A percentile compares a stretch with the other conserved stretches of the same genome.
phyloP scores from a whole-genome alignment of 2,113 vertebrate genomes.

The Oryzias woworae region DNA sequence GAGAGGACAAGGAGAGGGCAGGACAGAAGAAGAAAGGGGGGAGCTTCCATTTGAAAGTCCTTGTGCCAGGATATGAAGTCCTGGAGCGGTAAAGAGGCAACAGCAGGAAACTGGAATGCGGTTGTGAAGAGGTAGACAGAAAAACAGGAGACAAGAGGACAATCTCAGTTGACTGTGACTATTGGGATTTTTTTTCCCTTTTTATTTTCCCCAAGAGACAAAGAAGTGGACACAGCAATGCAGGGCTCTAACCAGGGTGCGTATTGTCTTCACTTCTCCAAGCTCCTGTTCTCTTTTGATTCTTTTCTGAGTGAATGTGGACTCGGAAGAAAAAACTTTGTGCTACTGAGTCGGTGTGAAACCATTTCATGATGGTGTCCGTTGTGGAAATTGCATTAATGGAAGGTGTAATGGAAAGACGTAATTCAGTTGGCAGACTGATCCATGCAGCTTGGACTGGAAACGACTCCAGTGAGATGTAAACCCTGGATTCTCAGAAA shows the following conservation, averaged over 20 bases:
- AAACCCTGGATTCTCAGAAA: conserved; percentile 5
- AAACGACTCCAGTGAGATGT: conserved; percentile 9
- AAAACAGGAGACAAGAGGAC: conserved; percentile 3
- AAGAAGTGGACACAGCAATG: conserved; percentile 68
- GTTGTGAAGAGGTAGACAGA: conserved; percentile 35
- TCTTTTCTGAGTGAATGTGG: conserved; percentile 5
- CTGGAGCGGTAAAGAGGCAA: conserved; percentile 36
- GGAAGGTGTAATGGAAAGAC: conserved; percentile 44
- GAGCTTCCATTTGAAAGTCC: conserved; percentile 59
- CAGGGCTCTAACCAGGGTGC: conserved; percentile 67
- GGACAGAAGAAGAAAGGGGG: conserved; percentile 50
- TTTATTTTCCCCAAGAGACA: conserved; percentile 22
- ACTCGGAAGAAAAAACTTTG: conserved; percentile 48
- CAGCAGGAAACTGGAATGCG: conserved; percentile 41
- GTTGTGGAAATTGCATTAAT: conserved; percentile 21
- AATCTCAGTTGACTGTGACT: conserved; percentile 29
- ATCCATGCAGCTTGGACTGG: conserved; percentile 24
- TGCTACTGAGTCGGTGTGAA: conserved; percentile 34
- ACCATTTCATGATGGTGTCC: conserved; percentile 32
- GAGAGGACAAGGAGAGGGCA: conserved; percentile 48
- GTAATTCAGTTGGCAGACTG: conserved; percentile 19
- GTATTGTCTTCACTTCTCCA: conserved; percentile 27
- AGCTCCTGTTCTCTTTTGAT: conserved; percentile 8
- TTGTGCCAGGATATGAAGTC: conserved; percentile 62
- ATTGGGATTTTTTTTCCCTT: conserved; percentile 29